Conservation (phyloP, 2,888 invertebrate genomes). For the Ischnus inquisitorius region DNA sequence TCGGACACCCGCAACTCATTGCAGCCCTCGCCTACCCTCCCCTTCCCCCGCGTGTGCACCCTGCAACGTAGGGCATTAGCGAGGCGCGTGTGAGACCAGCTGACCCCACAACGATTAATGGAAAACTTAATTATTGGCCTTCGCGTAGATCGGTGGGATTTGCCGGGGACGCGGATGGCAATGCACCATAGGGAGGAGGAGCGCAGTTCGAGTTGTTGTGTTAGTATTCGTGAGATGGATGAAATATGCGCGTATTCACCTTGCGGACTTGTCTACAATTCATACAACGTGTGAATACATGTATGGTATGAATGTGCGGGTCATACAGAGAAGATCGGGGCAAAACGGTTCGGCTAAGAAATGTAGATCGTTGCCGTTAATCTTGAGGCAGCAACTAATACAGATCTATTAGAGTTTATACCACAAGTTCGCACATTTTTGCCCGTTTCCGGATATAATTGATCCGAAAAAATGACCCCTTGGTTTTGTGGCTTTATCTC, state of each 20-base stretch:
- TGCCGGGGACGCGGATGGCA: slow-evolving; percentile 35
- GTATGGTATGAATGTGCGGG: slow-evolving; percentile 30
- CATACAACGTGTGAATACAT: slow-evolving; percentile 7
- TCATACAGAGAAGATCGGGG: not conserved
- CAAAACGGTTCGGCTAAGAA: too few relatives aligned
- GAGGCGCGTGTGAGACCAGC: slow-evolving; percentile 79
- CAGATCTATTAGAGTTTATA: too few relatives aligned
- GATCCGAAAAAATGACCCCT: too few relatives aligned
- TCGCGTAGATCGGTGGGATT: slow-evolving; percentile 64
- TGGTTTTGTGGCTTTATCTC: too few relatives aligned
- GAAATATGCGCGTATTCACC: slow-evolving; percentile 14
- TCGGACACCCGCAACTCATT: slow-evolving; percentile 34
- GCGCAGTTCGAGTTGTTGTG: slow-evolving; percentile 17
- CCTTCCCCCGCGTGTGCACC: slow-evolving; percentile 70
- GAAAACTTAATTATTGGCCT: slow-evolving; percentile 82
- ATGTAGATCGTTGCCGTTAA: too few relatives aligned
- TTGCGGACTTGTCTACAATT: slow-evolving; percentile 2
- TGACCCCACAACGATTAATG: slow-evolving; percentile 82
- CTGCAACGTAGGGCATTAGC: slow-evolving; percentile 69
- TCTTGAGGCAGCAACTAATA: too few relatives aligned
- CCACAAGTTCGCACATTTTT: too few relatives aligned
- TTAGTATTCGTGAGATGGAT: slow-evolving; percentile 29
- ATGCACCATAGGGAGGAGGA: slow-evolving; percentile 16
- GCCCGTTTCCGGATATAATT: too few relatives aligned
- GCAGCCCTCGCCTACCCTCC: too few relatives aligned